A percentile compares a stretch with the other conserved stretches of the same genome.
These are phyloP conservation scores for Platanista minor DNA, from an alignment of 2,113 vertebrate genomes.

Conservation along the genomic window DNA sequence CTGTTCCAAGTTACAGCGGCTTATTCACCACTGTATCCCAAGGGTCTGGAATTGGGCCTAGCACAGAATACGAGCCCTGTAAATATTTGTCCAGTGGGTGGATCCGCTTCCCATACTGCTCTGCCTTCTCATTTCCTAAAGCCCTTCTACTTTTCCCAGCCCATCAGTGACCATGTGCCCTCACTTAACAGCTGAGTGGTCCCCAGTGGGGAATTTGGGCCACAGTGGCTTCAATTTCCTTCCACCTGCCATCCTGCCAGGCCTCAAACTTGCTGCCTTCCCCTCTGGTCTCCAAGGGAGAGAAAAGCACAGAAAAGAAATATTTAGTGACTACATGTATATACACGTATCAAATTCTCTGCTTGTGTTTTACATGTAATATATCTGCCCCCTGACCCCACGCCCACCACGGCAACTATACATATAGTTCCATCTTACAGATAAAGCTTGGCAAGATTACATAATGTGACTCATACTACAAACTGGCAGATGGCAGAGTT, in stretches of 20 bases:
- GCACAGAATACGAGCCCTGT: neutral
- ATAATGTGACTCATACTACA: neutral
- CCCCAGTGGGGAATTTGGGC: neutral
- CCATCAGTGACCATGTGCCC: neutral
- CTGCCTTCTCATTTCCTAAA: neutral
- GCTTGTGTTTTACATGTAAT: neutral
- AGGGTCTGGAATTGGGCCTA: neutral
- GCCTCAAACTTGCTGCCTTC: neutral
- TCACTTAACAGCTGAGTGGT: neutral
- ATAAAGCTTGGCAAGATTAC: neutral
- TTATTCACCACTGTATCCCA: neutral
- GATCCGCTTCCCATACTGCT: neutral
- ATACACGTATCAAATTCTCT: neutral
- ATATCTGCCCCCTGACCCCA: neutral
- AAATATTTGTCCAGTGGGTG: neutral
- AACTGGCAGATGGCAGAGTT: neutral
- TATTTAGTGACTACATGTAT: neutral
- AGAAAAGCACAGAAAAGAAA: neutral
- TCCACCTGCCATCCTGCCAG: neutral
- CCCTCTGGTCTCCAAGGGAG: neutral
- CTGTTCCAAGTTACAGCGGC: neutral
- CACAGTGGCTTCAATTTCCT: neutral
- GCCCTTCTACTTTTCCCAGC: neutral
- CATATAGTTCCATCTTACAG: neutral
- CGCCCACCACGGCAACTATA: neutral